Percentiles rank a stretch among this genome's conserved stretches.
phyloP scores from a whole-genome alignment of 2,797 vertebrate genomes.

The Premnoplex brunnescens region DNA sequence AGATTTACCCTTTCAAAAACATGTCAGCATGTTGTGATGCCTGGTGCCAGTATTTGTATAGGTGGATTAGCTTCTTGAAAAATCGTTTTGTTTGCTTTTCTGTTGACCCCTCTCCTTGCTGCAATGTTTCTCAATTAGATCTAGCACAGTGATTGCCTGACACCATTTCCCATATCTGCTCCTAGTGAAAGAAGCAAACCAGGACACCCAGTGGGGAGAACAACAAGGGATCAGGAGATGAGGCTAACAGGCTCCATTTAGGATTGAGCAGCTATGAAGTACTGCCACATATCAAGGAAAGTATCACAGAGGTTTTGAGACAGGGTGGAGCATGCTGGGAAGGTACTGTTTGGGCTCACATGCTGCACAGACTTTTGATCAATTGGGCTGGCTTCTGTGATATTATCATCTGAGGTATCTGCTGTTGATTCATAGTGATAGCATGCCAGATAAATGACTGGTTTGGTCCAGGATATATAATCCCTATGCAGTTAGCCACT shows the following conservation, averaged over 20 bases:
- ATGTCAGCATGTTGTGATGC: constrained; percentile 8
- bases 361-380: background rate
- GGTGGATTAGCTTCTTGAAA: constrained; percentile 50
- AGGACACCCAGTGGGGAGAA: background rate
- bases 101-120: constrained; percentile 27
- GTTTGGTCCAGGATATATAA: background rate
- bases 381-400: constrained; percentile 22
- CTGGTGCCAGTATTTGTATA: constrained; percentile 29
- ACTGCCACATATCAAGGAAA: background rate
- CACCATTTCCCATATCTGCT: background rate
- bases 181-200: background rate
- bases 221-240: background rate
- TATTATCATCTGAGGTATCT: constrained; percentile 38
- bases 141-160: background rate
- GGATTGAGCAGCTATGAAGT: background rate
- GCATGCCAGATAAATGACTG: background rate
- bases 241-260: background rate
- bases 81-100: constrained; percentile 28
- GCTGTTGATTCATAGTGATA: constrained; percentile 23
- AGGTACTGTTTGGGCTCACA: background rate
- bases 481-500: background rate
- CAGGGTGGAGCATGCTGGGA: background rate
- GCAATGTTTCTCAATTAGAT: constrained; percentile 40
- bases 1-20: constrained; percentile 58
- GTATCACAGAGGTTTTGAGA: background rate